Evolutionary conservation across 2,113 vertebrate genomes (phyloP).

Genomic region (Psittacula cyanocephala): DNA sequence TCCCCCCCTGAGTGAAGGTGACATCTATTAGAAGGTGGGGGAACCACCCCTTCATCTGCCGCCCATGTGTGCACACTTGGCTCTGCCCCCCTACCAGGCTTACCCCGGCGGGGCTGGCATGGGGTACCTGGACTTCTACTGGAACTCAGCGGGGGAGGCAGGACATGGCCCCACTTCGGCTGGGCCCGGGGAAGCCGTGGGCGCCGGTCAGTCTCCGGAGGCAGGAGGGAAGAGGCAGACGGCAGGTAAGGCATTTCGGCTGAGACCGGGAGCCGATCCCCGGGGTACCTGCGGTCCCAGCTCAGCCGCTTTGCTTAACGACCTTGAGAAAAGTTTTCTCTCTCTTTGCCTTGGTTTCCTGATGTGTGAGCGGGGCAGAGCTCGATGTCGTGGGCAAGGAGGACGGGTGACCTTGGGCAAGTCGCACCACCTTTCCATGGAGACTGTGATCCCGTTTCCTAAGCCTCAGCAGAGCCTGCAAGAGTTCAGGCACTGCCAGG

Average conservation of each 20-base stretch:
- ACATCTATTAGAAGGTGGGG: neutral
- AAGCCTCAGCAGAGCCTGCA: neutral
- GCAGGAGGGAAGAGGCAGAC: neutral
- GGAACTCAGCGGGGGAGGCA: neutral
- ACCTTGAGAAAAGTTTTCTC: neutral
- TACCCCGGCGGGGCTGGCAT: neutral
- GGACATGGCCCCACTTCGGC: neutral
- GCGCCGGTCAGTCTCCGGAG: neutral
- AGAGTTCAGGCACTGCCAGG: neutral
- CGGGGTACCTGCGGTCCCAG: neutral
- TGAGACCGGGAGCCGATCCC: neutral
- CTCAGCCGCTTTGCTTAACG: neutral
- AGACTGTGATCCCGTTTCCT: neutral
- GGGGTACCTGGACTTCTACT: slow-evolving; percentile 20
- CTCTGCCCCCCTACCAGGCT: slow-evolving; percentile 9
- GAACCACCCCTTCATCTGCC: neutral
- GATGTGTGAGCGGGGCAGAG: neutral
- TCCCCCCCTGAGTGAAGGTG: neutral
- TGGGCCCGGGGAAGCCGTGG: neutral
- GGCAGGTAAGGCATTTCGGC: neutral
- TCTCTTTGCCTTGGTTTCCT: neutral
- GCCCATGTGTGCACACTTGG: slow-evolving; percentile 33
- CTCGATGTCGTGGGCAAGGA: neutral
- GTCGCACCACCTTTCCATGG: neutral
- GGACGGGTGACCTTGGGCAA: neutral